Evolutionary conservation across 2,888 invertebrate species (phyloP).

Genomic region (Lepidocyrtinus sp.): DNA sequence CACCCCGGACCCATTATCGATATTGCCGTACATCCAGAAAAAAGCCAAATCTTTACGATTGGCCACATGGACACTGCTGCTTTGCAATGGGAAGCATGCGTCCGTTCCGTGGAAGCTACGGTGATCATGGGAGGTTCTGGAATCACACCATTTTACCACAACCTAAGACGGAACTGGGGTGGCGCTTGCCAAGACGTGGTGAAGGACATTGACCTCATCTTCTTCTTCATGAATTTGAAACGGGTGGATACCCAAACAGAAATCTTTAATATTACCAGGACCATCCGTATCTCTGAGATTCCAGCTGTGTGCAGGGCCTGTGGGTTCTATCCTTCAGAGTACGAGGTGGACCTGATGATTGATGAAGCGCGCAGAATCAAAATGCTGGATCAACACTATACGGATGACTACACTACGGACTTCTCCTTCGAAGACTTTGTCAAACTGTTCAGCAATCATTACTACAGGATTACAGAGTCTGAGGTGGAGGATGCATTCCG

Average conservation of each 20-base stretch:
- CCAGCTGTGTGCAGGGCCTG: slow-evolving; percentile 65
- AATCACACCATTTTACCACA: slow-evolving; percentile 57
- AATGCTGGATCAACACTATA: slow-evolving; percentile 50
- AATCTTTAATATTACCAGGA: slow-evolving; percentile 56
- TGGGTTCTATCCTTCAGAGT: slow-evolving; percentile 68
- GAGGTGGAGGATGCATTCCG: slow-evolving; percentile 61
- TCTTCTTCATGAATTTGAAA: slow-evolving; percentile 66
- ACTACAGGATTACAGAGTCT: slow-evolving; percentile 45
- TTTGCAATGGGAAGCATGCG: slow-evolving; percentile 58
- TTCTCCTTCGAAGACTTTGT: slow-evolving; percentile 66
- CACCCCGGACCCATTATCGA: slow-evolving; percentile 63
- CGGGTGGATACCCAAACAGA: slow-evolving; percentile 61
- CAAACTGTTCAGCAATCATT: slow-evolving; percentile 67
- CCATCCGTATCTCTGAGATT: slow-evolving; percentile 66
- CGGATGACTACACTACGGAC: slow-evolving; percentile 54
- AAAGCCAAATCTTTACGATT: slow-evolving; percentile 62
- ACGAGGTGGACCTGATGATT: slow-evolving; percentile 66
- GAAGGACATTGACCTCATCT: slow-evolving; percentile 65
- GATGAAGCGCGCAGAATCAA: slow-evolving; percentile 63
- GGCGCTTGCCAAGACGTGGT: slow-evolving; percentile 63
- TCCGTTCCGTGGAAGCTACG: slow-evolving; percentile 49
- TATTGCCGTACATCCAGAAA: slow-evolving; percentile 46
- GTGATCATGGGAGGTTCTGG: slow-evolving; percentile 61
- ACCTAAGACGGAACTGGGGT: slow-evolving; percentile 59
- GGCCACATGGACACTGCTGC: slow-evolving; percentile 60